phyloP scores from a whole-genome alignment of 2,888 invertebrate species.

The Andrena bicolor region DNA sequence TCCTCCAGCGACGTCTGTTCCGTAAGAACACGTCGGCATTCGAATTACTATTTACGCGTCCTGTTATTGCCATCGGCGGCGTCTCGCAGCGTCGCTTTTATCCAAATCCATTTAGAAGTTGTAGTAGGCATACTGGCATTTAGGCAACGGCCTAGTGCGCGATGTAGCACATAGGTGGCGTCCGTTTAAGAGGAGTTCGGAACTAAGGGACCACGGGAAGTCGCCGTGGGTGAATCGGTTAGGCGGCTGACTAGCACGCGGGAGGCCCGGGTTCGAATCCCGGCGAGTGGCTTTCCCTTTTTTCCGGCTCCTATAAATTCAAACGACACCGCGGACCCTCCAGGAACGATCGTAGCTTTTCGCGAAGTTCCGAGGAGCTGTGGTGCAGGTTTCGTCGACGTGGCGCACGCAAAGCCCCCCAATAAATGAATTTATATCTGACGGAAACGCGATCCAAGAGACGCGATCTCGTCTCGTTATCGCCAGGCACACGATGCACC shows the following conservation, averaged over 20 bases:
- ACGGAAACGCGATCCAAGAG: constrained; percentile 38
- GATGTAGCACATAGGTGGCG: too few species aligned
- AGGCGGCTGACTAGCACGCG: too few species aligned
- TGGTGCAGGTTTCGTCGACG: background rate
- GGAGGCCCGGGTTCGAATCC: too few species aligned
- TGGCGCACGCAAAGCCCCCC: constrained; percentile 2
- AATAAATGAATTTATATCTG: constrained; percentile 32
- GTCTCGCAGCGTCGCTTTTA: constrained; percentile 16
- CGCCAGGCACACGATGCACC: constrained; percentile 56
- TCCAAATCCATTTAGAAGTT: constrained; percentile 19
- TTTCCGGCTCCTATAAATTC: too few species aligned
- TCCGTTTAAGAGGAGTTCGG: too few species aligned
- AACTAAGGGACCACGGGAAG: too few species aligned
- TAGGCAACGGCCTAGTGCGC: too few species aligned
- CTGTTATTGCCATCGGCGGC: constrained; percentile 44
- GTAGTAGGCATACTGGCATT: too few species aligned
- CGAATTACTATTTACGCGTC: constrained; percentile 52
- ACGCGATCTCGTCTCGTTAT: constrained; percentile 62
- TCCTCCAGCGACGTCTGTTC: constrained; percentile 47
- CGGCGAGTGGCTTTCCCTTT: too few species aligned
- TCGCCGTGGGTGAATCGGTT: too few species aligned
- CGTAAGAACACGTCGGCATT: constrained; percentile 54
- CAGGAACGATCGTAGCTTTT: background rate
- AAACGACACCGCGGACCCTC: background rate
- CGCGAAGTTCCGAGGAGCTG: too few species aligned